phyloP scores from a whole-genome alignment of 2,888 invertebrate species.

The Pantelozetes paolii region DNA sequence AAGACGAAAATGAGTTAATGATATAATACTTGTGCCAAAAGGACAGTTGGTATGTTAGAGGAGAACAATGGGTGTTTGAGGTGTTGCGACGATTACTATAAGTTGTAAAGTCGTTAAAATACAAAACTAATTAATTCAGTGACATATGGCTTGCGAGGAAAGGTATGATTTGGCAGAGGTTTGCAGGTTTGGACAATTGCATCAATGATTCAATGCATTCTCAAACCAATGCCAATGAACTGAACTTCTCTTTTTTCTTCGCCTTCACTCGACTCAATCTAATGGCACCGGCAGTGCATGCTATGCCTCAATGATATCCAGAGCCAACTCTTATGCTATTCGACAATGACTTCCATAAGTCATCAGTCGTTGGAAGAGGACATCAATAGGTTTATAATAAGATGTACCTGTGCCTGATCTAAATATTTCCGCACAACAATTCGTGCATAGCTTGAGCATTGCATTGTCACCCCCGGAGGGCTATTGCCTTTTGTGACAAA shows the following conservation, averaged over 20 bases:
- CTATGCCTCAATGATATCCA: slow-evolving; percentile 31
- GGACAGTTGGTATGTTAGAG: too few relatives aligned
- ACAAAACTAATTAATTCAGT: neutral
- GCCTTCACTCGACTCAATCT: slow-evolving; percentile 5
- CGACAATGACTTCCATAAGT: slow-evolving; percentile 35
- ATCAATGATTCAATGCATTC: slow-evolving; percentile 11
- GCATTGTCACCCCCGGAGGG: neutral
- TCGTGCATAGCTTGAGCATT: slow-evolving; percentile 14
- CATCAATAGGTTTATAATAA: slow-evolving; percentile 1
- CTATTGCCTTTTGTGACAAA: slow-evolving; percentile 19
- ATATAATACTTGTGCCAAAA: too few relatives aligned
- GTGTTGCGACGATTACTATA: slow-evolving; percentile 28
- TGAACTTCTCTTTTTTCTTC: slow-evolving; percentile 10
- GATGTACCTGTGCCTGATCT: slow-evolving; percentile 9
- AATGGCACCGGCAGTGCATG: neutral
- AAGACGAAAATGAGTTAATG: too few relatives aligned
- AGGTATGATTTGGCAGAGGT: slow-evolving; percentile 25
- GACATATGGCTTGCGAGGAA: slow-evolving; percentile 27
- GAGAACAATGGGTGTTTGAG: neutral
- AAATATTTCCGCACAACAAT: slow-evolving; percentile 34
- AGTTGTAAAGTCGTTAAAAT: slow-evolving; percentile 19
- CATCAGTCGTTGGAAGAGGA: slow-evolving; percentile 30
- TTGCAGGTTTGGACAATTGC: slow-evolving; percentile 2
- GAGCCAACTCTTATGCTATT: slow-evolving; percentile 16
- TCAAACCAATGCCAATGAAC: slow-evolving; percentile 17